Conservation (phyloP, 2,797 vertebrate species). For the Huso huso region DNA sequence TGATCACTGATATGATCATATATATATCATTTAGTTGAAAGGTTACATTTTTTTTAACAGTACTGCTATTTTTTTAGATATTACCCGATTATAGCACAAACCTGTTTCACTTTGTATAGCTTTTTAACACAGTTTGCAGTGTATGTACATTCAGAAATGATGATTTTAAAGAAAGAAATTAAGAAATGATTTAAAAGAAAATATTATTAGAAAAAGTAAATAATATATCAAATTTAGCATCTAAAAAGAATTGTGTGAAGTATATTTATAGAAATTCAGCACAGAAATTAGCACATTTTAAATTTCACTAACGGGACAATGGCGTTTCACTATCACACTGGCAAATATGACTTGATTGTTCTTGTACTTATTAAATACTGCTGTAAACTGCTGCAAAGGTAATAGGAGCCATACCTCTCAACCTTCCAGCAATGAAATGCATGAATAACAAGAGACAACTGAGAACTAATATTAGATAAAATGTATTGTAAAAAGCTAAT, state of each 20-base stretch:
- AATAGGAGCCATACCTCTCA: not conserved
- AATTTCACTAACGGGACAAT: not conserved
- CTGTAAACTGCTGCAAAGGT: not conserved
- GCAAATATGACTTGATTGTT: not conserved
- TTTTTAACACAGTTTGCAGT: slow-evolving; percentile 71
- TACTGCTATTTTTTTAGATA: slow-evolving; percentile 72
- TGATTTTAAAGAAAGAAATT: slow-evolving; percentile 70
- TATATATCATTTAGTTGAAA: slow-evolving; percentile 37
- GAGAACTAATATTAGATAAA: not conserved
- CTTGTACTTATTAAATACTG: not conserved
- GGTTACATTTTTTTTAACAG: slow-evolving; percentile 58
- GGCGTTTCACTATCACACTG: not conserved
- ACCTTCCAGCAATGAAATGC: not conserved
- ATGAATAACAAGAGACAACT: not conserved
- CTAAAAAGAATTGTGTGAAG: slow-evolving; percentile 31
- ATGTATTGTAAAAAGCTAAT: not conserved
- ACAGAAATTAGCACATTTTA: slow-evolving; percentile 38
- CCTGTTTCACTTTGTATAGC: slow-evolving; percentile 76
- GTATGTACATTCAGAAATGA: slow-evolving; percentile 74
- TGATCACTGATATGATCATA: slow-evolving; percentile 42
- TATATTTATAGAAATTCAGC: slow-evolving; percentile 51
- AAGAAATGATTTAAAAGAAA: slow-evolving; percentile 56
- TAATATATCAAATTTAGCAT: slow-evolving; percentile 65
- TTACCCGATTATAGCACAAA: slow-evolving; percentile 76
- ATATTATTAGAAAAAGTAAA: slow-evolving; percentile 64